phyloP scores from a whole-genome alignment of 2,797 vertebrate species.

The Tauraco hartlaubi region DNA sequence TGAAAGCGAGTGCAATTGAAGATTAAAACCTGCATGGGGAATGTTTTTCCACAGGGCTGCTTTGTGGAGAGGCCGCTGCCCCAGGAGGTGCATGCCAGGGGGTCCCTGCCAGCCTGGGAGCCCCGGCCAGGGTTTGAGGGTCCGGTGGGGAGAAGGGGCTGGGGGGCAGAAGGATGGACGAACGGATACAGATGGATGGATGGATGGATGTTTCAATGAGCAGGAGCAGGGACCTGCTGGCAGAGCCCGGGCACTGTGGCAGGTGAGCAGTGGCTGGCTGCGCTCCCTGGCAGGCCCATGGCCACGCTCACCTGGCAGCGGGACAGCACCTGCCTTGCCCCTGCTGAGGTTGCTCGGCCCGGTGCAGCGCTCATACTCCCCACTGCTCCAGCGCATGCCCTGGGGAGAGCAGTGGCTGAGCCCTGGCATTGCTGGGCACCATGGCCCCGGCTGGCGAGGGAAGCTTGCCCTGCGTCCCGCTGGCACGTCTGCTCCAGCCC shows the following conservation, averaged over 20 bases:
- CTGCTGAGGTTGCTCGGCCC: rapidly evolving
- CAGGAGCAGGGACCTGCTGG: neutral
- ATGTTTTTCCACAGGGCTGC: neutral
- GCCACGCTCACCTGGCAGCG: neutral
- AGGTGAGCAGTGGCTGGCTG: neutral
- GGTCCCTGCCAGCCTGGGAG: neutral
- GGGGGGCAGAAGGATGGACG: too few relatives aligned
- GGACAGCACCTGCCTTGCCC: neutral
- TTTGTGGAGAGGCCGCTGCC: neutral
- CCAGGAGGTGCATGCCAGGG: too few relatives aligned
- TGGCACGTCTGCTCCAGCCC: rapidly evolving
- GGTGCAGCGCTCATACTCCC: rapidly evolving
- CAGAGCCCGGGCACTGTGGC: neutral
- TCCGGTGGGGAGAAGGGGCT: neutral
- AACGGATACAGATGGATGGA: rapidly evolving
- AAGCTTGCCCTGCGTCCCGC: neutral
- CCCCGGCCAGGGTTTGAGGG: rapidly evolving
- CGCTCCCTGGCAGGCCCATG: too few relatives aligned
- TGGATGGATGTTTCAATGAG: rapidly evolving
- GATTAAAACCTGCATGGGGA: neutral
- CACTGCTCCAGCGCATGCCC: neutral
- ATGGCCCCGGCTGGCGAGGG: rapidly evolving
- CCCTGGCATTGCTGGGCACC: rapidly evolving
- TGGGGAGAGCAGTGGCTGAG: rapidly evolving
- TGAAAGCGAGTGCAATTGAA: rapidly evolving